phyloP scores from a whole-genome alignment of 1,140 invertebrate species.

The Battus philenor region DNA sequence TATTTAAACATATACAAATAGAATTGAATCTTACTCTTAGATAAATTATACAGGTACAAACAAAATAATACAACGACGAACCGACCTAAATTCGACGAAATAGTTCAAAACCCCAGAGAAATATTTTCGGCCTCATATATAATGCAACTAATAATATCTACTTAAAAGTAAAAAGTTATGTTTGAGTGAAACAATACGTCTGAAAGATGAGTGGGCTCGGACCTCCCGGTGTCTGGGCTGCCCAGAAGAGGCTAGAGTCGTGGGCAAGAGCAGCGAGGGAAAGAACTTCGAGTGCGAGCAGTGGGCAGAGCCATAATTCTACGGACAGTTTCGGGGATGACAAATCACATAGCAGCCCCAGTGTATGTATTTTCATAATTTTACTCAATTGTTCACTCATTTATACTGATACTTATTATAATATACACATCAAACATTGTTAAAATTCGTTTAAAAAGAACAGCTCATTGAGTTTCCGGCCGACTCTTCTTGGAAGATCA shows the following conservation, averaged over 20 bases:
- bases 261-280: slow-evolving; percentile 83
- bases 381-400: too few relatives aligned
- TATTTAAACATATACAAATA: too few relatives aligned
- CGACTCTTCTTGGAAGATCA: too few relatives aligned
- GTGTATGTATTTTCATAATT: slow-evolving; percentile 66
- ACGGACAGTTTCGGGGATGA: slow-evolving; percentile 76
- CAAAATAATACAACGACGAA: slow-evolving; percentile 27
- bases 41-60: slow-evolving; percentile 3
- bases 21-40: too few relatives aligned
- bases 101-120: slow-evolving; percentile 3
- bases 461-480: too few relatives aligned
- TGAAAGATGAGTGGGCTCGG: slow-evolving; percentile 79
- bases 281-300: slow-evolving; percentile 77
- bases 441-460: too few relatives aligned
- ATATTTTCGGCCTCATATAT: slow-evolving; percentile 12
- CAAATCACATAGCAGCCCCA: slow-evolving; percentile 67
- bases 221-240: slow-evolving; percentile 82
- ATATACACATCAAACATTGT: too few relatives aligned
- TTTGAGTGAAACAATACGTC: slow-evolving; percentile 25
- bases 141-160: background rate
- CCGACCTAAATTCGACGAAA: slow-evolving; percentile 21
- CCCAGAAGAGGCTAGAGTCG: slow-evolving; percentile 82
- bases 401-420: too few relatives aligned
- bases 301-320: slow-evolving; percentile 77
- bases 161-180: slow-evolving; percentile 22